Conservation (phyloP, 2,113 vertebrate species). For the Trogon melanurus region DNA sequence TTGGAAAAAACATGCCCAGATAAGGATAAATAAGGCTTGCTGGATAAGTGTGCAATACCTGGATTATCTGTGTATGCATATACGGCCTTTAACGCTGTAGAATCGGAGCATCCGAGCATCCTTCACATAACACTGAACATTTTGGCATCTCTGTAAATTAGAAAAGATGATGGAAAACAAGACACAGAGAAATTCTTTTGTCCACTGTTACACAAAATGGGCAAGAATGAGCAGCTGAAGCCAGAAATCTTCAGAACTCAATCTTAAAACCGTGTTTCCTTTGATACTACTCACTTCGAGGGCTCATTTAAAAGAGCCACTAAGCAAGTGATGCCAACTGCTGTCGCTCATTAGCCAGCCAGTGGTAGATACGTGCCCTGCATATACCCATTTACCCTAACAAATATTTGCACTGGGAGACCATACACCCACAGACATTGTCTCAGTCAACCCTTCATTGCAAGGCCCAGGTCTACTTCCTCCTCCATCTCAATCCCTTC, state of each 20-base stretch:
- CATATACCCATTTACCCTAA: not conserved
- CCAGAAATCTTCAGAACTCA: not conserved
- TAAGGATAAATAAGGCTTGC: not conserved
- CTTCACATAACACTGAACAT: not conserved
- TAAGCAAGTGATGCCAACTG: not conserved
- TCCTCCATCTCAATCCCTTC: not conserved
- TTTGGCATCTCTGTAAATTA: not conserved
- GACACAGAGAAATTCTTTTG: not conserved
- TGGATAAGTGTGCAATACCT: not conserved
- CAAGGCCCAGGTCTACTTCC: not conserved
- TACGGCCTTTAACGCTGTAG: not conserved
- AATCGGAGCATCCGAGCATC: not conserved
- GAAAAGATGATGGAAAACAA: constrained; percentile 1
- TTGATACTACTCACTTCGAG: not conserved
- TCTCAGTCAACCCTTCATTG: not conserved
- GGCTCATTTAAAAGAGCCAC: not conserved
- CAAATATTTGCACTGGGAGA: constrained; percentile 10
- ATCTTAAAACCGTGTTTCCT: not conserved
- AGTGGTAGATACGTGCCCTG: not conserved
- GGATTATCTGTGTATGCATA: not conserved
- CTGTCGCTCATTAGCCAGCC: not conserved
- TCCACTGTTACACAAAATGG: not conserved
- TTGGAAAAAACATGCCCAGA: not conserved
- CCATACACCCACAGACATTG: not conserved
- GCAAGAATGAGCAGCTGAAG: constrained; percentile 4